Evolutionary conservation across 2,797 vertebrate species (phyloP), one percentile per base, ranked within the genome.

Genomic region (Xenopus petersii): DNA sequence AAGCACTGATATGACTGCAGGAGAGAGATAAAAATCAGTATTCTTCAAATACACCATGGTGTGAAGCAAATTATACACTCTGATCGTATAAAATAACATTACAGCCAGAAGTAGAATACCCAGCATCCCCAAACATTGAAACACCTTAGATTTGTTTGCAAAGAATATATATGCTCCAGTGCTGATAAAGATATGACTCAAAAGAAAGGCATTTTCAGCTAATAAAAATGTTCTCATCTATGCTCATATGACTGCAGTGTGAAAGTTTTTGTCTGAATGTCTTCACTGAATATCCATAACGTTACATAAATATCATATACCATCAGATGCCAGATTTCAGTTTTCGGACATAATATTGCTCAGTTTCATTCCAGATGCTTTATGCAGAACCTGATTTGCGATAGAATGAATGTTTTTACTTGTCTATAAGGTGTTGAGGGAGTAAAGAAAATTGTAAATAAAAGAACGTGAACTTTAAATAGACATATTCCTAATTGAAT

Each of bases 21-120:
- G 70, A 69, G 17, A 54, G 16, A 56, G 49, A 33, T 5, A 36
- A 68, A 51, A 73, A 73, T 68, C 49, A 58, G 70, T 69, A 51
- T 63, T 68, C 60, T 63, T 73, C 26, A 68, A 47, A 58, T 24
- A 65, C 64, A 60, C 30, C 59, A 9, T 60, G 47, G 48, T 47
- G 33, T 13, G 70, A 67, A 48, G 13, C 36, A 73, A 69, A 73
- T 73, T 65, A 73, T 64, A 74, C 59, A 48, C 59, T 49, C 60
- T 16, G 15, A 63, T 63, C 59, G 24, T 46, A 16, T 58, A 58
- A 54, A 12, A 17, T 16, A 42, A 30, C 15, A 12, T 58, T 33
- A 10, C 67, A 58, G 51, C 5, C 51, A 55, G 51, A n/a, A 16
- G 62, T 30, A 16, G 13, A 10, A 10, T 30, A n/a, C 17, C 15